Base-by-base conservation (phyloP, 2,113 vertebrate species). In the Ochotona curzoniae region DNA sequence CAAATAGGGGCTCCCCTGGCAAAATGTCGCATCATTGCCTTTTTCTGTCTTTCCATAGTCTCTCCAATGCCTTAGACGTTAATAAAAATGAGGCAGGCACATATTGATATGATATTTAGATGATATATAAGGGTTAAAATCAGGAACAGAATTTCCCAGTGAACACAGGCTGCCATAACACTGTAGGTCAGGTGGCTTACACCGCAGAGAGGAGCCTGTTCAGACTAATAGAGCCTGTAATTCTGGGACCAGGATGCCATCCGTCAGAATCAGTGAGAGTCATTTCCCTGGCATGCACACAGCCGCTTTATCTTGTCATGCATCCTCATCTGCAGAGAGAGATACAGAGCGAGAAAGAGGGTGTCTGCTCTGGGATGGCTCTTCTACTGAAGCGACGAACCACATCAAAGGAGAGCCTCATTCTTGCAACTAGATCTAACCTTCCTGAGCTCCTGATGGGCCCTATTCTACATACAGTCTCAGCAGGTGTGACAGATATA, bases 61-160 rank as follows among this genome's bases (percentile, higher is more conserved):
- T n/a, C 44, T 89, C 18, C 8, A 93, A 28, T 83, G 32, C 32
- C 21, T 82, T 67, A 84, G 67, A 76, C 25, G 64, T 60, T 44
- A 44, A 87, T 69, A 91, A 91, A 95, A 93, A 60, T 70, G 7
- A 74, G 10, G 8, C 75, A 74, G 10, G 8, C 75, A 64, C 75
- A 76, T 75, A 54, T 25, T 85, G 8, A 35, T 80, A 47, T 63
- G 66, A 81, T 10, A 49, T 82, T 93, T 74, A 80, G 7, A 32
- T 83, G 66, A 32, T 25, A 49, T 85, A 32, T 75, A 78, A 83
- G 5, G 17, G 70, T 93, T 75, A 63, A 85, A 95, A 51, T 12
- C 3, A 82, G 78, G 7, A 90, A 30, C 7, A 86, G 60, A 86
- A 0, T 51, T 23, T 35, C 28, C 73, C 32, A 44, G 8, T 83